Evolutionary conservation across 2,797 vertebrate genomes (phyloP).

Genomic region (Mus spretus): DNA sequence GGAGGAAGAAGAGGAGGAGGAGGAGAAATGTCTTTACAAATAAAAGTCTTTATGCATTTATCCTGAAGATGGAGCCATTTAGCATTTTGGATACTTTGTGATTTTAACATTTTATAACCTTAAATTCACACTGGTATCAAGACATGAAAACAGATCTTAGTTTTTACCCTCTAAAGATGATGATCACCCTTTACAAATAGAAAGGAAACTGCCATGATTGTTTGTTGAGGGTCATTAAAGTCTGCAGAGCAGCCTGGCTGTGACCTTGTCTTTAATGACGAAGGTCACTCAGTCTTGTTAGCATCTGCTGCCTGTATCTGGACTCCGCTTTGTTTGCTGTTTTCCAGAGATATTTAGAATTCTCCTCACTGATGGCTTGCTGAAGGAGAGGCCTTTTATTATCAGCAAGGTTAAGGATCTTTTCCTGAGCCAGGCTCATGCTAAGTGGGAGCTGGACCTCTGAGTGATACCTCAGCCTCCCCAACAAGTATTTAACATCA

Average conservation of each 20-base stretch:
- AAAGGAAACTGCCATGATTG: neutral
- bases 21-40: neutral
- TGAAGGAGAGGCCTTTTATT: neutral
- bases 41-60: constrained; percentile 63
- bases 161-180: neutral
- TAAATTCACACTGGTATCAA: constrained; percentile 58
- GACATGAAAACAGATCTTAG: neutral
- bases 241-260: neutral
- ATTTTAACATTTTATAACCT: constrained; percentile 59
- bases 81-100: constrained; percentile 65
- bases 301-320: neutral
- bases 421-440: neutral
- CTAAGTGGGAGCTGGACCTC: neutral
- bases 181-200: neutral
- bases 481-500: neutral
- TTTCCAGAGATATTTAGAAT: constrained; percentile 19
- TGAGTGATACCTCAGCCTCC: neutral
- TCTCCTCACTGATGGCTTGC: neutral
- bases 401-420: neutral
- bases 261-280: constrained; percentile 12
- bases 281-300: constrained; percentile 7
- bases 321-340: constrained; percentile 31
- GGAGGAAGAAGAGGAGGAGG: neutral
- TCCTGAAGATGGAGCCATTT: constrained; percentile 85
- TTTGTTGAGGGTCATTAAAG: neutral